A percentile compares a stretch with the other conserved stretches of the same genome.
These are phyloP conservation scores for Hydrolagus affinis DNA, from an alignment of 2,113 vertebrate genomes.

Conservation along the genomic window DNA sequence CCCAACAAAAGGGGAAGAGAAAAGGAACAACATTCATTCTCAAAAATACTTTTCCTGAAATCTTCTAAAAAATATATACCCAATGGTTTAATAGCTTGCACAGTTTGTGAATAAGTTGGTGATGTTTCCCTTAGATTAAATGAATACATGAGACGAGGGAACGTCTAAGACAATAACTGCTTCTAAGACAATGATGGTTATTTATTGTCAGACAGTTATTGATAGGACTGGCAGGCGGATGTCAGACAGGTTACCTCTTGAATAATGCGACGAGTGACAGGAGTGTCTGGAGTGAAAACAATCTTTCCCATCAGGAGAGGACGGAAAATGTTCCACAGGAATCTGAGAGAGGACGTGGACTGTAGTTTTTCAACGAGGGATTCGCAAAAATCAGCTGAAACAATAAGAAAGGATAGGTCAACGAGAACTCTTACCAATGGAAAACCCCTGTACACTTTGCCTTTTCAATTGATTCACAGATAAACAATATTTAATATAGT, in stretches of 20 bases:
- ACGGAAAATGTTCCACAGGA: slow-evolving; percentile 8
- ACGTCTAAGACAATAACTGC: too few species aligned
- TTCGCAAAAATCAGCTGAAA: background rate
- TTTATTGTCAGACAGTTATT: too few species aligned
- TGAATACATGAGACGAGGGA: too few species aligned
- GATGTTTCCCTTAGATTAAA: too few species aligned
- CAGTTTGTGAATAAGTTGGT: too few species aligned
- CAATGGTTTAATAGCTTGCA: too few species aligned
- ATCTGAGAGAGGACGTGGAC: background rate
- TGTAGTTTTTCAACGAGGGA: background rate
- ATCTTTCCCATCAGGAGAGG: slow-evolving; percentile 7
- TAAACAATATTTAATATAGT: background rate
- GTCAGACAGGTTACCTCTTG: background rate
- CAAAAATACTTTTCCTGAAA: too few species aligned
- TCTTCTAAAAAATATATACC: too few species aligned
- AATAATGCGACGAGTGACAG: background rate
- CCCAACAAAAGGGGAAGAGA: too few species aligned
- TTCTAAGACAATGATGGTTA: too few species aligned
- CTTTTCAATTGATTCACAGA: background rate
- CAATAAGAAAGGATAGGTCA: background rate
- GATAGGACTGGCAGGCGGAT: background rate
- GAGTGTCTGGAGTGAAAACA: background rate
- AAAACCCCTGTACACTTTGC: background rate
- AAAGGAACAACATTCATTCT: too few species aligned
- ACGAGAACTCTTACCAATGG: background rate